phyloP scores from a whole-genome alignment of 2,888 invertebrate species.

The Cephus pulcher region DNA sequence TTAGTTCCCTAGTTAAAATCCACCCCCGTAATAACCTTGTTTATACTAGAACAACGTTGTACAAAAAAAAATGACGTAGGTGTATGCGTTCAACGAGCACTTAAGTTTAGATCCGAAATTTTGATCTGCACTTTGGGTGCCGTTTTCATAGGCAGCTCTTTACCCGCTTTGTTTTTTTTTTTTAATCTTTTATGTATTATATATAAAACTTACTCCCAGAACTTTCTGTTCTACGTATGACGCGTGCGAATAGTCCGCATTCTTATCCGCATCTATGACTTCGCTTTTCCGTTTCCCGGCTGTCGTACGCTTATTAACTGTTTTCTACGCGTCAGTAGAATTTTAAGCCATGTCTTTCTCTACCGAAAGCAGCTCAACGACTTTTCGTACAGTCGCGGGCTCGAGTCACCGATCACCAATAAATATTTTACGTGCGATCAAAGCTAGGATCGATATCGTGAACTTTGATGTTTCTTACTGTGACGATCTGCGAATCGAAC shows the following conservation, averaged over 20 bases:
- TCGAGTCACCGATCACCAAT: neutral
- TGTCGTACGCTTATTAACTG: neutral
- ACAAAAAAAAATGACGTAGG: neutral
- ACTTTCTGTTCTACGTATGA: neutral
- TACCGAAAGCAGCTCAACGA: neutral
- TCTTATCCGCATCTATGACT: neutral
- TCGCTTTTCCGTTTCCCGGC: neutral
- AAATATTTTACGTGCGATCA: too few relatives aligned
- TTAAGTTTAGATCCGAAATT: slow-evolving; percentile 2
- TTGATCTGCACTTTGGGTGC: slow-evolving; percentile 30
- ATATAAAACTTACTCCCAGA: neutral
- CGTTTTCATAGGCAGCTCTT: slow-evolving; percentile 42
- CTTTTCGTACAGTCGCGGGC: neutral
- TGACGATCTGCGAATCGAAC: neutral
- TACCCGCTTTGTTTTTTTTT: neutral
- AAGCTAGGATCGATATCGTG: neutral
- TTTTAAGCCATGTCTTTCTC: neutral
- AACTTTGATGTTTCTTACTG: neutral
- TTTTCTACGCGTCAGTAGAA: neutral
- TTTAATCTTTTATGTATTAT: neutral
- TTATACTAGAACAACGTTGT: neutral
- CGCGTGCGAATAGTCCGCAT: neutral
- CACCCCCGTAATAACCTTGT: neutral
- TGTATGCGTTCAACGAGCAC: neutral
- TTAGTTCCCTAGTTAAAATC: slow-evolving; percentile 25